Evolutionary conservation across 2,888 invertebrate genomes (phyloP).

Genomic region (Allolobophora icterica): DNA sequence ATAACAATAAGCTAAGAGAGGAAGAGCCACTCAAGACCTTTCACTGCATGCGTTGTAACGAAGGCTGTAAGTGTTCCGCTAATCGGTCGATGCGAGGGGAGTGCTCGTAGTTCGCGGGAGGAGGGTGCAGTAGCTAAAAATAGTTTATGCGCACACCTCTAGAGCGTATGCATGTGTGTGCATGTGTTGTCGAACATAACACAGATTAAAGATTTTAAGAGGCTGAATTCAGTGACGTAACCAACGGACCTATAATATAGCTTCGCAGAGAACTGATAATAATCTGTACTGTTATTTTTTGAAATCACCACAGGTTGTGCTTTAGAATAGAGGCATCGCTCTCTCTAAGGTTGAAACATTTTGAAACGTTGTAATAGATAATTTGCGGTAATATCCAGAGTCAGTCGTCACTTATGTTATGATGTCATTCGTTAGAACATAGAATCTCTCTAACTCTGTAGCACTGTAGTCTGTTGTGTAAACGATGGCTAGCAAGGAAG

Average conservation of each 20-base stretch:
- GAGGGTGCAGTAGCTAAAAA: not conserved
- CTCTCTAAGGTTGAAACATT: not conserved
- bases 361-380: not conserved
- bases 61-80: not conserved
- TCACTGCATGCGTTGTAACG: not conserved
- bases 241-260: not conserved
- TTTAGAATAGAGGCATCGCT: not conserved
- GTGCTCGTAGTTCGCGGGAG: not conserved
- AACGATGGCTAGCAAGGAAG: constrained; percentile 17
- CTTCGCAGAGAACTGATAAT: not conserved
- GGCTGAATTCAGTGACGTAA: not conserved
- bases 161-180: not conserved
- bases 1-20: not conserved
- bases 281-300: too few relatives aligned
- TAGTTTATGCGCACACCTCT: constrained; percentile 11
- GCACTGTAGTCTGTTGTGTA: constrained; percentile 5
- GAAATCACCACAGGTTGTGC: not conserved
- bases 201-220: not conserved
- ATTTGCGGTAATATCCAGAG: not conserved
- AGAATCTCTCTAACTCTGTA: not conserved
- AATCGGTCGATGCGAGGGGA: not conserved
- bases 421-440: not conserved
- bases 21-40: not conserved
- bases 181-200: not conserved
- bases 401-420: not conserved